Evolutionary conservation across 1,140 invertebrate genomes (phyloP), one percentile per base, ranked within the genome.

Genomic region (Ericerus pela): DNA sequence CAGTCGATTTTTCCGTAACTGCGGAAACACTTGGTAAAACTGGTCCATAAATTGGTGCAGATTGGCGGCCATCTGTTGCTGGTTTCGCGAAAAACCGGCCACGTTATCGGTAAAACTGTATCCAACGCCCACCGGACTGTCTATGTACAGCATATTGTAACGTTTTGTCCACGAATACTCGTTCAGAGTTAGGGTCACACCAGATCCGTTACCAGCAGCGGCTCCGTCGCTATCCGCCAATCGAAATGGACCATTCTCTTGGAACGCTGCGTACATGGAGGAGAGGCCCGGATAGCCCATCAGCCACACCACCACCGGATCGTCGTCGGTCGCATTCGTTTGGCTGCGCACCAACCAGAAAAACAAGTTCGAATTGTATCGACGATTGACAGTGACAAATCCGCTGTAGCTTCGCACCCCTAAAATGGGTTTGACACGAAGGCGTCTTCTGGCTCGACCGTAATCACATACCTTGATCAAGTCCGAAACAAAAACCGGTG

Each of bases 281-380:
- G 73, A 69, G 0, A 75, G 71, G 1, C 85, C 84, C 1, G 84
- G 85, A 0, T 84, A 78, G 31, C 84, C 84, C 72, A 87, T 81
- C 10, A 87, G 69, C 84, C 83, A 87, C n/a, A 87, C 63, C 3
- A 85, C 58, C 4, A 86, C 73, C 6, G 84, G 84, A 10, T 8
- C 6, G 8, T 43, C 16, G 6, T 43, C 16, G 8, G 8, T 10
- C 6, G 8, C 30, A 10, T n/a, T 33, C 8, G 8, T n/a, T 33
- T 8, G n/a, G n/a, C 30, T 33, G 8, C n/a, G 80, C 62, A 86
- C 85, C 65, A 79, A 85, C 83, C 83, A 86, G 68, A 87, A 85
- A 66, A 82, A 87, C 57, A 82, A 65, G 67, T 85, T 84, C 11
- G 58, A 61, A 51, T 58, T 56, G 55, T 56, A 58, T 2, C 81